Conservation (phyloP, 2,113 vertebrate species). For the Plecturocebus donacophilus region DNA sequence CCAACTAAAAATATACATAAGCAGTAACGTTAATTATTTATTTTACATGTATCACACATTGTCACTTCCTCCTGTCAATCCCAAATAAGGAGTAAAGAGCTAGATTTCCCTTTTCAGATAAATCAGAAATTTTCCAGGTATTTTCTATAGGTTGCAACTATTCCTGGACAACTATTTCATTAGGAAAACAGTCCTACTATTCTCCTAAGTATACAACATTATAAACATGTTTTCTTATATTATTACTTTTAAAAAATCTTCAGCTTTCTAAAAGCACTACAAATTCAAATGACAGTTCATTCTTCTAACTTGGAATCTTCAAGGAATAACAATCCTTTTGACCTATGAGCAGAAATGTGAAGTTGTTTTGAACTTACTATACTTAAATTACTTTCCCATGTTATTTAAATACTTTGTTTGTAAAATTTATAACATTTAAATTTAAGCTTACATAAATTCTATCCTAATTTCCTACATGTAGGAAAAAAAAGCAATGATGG, state of each 20-base stretch:
- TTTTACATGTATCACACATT: background rate
- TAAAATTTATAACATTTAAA: conserved; percentile 26
- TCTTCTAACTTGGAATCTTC: conserved; percentile 5
- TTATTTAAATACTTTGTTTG: conserved; percentile 13
- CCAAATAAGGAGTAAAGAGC: background rate
- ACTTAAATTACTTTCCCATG: background rate
- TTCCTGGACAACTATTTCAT: background rate
- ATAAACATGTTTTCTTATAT: background rate
- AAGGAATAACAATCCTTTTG: background rate
- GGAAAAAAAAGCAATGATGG: background rate
- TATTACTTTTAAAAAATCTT: background rate
- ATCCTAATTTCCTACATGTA: background rate
- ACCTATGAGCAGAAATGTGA: conserved; percentile 5
- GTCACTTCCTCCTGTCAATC: background rate
- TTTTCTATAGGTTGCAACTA: background rate
- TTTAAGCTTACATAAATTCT: conserved; percentile 23
- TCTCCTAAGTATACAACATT: background rate
- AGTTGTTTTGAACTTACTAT: background rate
- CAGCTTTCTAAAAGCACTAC: background rate
- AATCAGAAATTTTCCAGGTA: background rate
- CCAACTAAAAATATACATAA: background rate
- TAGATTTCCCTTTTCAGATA: background rate
- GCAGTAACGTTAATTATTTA: background rate
- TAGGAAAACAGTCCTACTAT: background rate
- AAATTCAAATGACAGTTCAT: background rate